Percentiles rank a stretch among this genome's conserved stretches.
These are phyloP conservation scores for Lepidurus apus DNA, from an alignment of 1,140 invertebrate genomes.

Conservation along the genomic window DNA sequence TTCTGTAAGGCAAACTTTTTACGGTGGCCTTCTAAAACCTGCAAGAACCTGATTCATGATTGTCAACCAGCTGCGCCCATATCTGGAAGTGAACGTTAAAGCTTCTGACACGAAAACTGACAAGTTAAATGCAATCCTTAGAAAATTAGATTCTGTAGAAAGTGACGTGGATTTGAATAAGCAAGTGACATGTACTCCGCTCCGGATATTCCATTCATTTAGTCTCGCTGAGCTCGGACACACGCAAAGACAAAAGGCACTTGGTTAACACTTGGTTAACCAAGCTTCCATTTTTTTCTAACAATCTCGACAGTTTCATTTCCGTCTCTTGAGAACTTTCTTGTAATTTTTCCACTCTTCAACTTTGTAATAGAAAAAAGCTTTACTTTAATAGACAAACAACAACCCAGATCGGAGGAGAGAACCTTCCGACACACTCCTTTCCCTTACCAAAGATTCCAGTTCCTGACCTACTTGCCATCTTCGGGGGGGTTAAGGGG, in stretches of 20 bases:
- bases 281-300: neutral
- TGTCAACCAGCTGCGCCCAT: too few relatives aligned
- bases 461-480: slow-evolving; percentile 18
- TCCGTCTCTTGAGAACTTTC: neutral
- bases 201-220: slow-evolving; percentile 22
- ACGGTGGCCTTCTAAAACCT: too few relatives aligned
- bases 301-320: slow-evolving; percentile 4
- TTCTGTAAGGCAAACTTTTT: too few relatives aligned
- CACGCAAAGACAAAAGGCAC: slow-evolving; percentile 18
- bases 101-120: too few relatives aligned
- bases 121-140: too few relatives aligned
- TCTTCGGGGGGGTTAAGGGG: neutral
- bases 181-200: neutral
- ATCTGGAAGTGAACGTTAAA: too few relatives aligned
- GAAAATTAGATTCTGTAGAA: neutral
- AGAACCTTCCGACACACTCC: neutral
- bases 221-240: neutral
- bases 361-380: too few relatives aligned
- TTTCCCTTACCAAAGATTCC: slow-evolving; percentile 9
- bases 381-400: neutral
- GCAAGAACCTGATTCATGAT: too few relatives aligned
- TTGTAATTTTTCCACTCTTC: too few relatives aligned
- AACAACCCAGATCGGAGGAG: neutral
- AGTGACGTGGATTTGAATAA: neutral
- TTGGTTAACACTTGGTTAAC: neutral